Evolutionary conservation across 2,888 invertebrate genomes (phyloP), one percentile per base, ranked within the genome.

Genomic region (Catonia carolina): DNA sequence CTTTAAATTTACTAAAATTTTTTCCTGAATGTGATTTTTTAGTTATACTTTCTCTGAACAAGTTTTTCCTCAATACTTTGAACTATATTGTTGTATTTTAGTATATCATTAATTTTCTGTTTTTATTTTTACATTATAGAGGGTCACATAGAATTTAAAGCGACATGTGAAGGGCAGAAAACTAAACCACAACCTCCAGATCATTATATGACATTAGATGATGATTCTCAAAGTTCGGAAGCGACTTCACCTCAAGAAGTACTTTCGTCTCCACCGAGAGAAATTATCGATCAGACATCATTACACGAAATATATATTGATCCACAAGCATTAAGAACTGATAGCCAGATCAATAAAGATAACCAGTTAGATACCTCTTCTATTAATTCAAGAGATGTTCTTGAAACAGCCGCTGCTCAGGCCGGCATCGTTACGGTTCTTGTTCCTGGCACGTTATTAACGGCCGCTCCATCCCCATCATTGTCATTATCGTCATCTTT

Each of bases 101-200:
- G n/a, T n/a, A n/a, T n/a, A n/a, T n/a, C n/a, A n/a, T n/a, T n/a
- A n/a, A n/a, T n/a, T n/a, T n/a, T n/a, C n/a, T n/a, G n/a, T n/a
- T n/a, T n/a, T n/a, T n/a, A n/a, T n/a, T n/a, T n/a, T n/a, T n/a
- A n/a, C n/a, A 62, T 69, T 69, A 1, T 72, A 83, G 82, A 94
- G 75, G 96, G 96, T 56, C 82, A 86, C 62, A 86, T 97, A 66
- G 86, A 89, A 51, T 97, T 95, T 75, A 91, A 88, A 70, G 89
- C 91, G 39, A 95, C 95, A 47, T 86, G 89, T 70, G 95, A 95
- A 71, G 94, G 93, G 0, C 84, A 89, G 47, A 80, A 88, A 22
- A 86, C 86, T 15, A 82, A 90, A 58, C 91, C 92, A 2, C 85
- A 89, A 65, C 88, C 88, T 69, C 93, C 91, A 12, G 83, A 85